phyloP scores from a whole-genome alignment of 2,888 invertebrate genomes.

The Syritta pipiens region DNA sequence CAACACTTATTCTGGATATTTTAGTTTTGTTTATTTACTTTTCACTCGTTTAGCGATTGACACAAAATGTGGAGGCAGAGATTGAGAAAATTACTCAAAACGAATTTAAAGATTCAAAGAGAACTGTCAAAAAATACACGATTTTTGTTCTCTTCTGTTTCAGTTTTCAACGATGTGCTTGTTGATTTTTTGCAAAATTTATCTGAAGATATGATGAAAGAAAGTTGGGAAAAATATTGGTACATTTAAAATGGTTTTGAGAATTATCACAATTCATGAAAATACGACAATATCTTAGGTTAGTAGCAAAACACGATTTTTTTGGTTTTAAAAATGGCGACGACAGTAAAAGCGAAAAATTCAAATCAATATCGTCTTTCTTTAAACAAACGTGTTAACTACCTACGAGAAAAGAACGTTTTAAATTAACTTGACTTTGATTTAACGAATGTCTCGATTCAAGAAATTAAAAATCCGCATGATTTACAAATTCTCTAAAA shows the following conservation, averaged over 20 bases:
- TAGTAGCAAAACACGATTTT: too few relatives aligned
- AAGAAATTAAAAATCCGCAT: background rate
- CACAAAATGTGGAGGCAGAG: constrained; percentile 14
- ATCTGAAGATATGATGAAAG: too few relatives aligned
- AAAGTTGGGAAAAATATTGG: too few relatives aligned
- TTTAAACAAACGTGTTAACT: too few relatives aligned
- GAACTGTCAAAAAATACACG: constrained; percentile 14
- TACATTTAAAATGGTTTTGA: too few relatives aligned
- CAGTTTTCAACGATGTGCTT: too few relatives aligned
- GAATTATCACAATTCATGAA: background rate
- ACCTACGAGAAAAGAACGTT: background rate
- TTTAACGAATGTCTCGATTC: background rate
- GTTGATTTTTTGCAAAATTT: too few relatives aligned
- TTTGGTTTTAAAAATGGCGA: constrained; percentile 27
- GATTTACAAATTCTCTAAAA: background rate
- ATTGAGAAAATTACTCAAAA: constrained; percentile 17
- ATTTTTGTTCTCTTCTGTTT: background rate
- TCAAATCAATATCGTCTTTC: too few relatives aligned
- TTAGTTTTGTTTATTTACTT: constrained; percentile 56
- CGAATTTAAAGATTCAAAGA: background rate
- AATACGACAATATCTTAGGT: background rate
- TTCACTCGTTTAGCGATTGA: constrained; percentile 25
- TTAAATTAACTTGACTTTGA: too few relatives aligned
- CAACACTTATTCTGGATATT: constrained; percentile 14
- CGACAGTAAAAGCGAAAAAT: too few relatives aligned